Base-by-base conservation (phyloP, 2,113 vertebrate species). In the Notarius quadriscutis region DNA sequence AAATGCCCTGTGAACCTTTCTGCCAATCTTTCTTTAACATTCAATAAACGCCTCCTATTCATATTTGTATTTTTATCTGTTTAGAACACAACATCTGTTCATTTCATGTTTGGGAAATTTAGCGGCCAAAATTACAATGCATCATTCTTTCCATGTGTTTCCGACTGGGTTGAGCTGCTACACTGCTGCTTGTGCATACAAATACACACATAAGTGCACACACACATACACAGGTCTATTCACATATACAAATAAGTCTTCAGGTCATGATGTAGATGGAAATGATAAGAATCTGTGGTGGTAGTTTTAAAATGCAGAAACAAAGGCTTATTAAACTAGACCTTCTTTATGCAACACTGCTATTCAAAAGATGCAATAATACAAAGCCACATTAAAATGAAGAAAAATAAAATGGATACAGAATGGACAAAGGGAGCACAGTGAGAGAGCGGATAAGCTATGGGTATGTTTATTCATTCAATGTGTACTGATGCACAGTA, bases 391-490 rank as follows among this genome's bases (percentile, higher is more conserved):
- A 41, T 41, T 60, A 41, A 22, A 25, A 34, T 53, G 5, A 41
- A 20, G 51, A 1, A 30, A 4, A 20, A 53, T 0, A 62, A 74
- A 62, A 63, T 10, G 11, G 62, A 69, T 41, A n/a, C 20, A 57
- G 57, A 85, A 75, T 7, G 0, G 20, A 67, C 27, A 67, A 75
- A 72, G n/a, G 12, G 65, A 69, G 50, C 57, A 81, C 57, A 71
- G 51, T 41, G 65, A 53, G 57, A 72, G 53, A 27, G 12, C 18
- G 88, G 57, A 81, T 62, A 86, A 71, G 51, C 30, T 72, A 81
- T 10, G 1, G 27, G 41, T 41, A 60, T 81, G 25, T 81, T 87
- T 58, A n/a, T 84, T 53, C 4, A 7, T 74, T 84, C 51, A 48
- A 25, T 12, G 75, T 81, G 75, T 86, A 53, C n/a, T 71, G 62